A percentile compares a stretch with the other conserved stretches of the same genome.
Conservation (phyloP, 1,140 invertebrate species). For the Pristionchus pacificus region DNA sequence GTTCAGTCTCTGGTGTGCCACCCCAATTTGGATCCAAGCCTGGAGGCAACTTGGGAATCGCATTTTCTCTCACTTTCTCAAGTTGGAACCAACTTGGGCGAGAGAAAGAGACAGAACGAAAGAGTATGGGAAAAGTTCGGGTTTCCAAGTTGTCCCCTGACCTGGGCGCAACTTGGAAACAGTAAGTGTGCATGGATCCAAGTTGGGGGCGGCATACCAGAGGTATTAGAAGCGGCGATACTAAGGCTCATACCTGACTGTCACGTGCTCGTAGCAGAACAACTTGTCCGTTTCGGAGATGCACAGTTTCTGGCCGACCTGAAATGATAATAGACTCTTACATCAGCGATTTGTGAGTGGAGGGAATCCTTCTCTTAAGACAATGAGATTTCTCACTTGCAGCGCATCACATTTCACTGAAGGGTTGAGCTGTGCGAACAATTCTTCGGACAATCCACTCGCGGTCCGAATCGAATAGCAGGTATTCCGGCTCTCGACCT, state of each 20-base stretch:
- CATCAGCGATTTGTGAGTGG: no score
- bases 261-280: not conserved
- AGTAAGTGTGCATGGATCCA: no score
- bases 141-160: no score
- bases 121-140: no score
- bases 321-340: no score
- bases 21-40: no score
- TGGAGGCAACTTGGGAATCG: not conserved
- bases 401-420: not conserved
- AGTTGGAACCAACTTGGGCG: no score
- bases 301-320: not conserved
- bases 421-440: not conserved
- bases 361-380: not conserved
- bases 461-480: slow-evolving; percentile 6
- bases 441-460: not conserved
- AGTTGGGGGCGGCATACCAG: no score
- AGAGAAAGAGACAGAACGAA: no score
- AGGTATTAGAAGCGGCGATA: not conserved
- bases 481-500: no score
- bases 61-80: slow-evolving; percentile 9
- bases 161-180: no score
- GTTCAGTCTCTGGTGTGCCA: no score
- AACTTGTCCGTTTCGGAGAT: not conserved
- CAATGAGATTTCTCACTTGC: not conserved
- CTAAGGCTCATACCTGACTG: not conserved